These are phyloP conservation scores for Eurystomus glaucurus DNA, from an alignment of 2,797 vertebrate species.

Conservation along the genomic window DNA sequence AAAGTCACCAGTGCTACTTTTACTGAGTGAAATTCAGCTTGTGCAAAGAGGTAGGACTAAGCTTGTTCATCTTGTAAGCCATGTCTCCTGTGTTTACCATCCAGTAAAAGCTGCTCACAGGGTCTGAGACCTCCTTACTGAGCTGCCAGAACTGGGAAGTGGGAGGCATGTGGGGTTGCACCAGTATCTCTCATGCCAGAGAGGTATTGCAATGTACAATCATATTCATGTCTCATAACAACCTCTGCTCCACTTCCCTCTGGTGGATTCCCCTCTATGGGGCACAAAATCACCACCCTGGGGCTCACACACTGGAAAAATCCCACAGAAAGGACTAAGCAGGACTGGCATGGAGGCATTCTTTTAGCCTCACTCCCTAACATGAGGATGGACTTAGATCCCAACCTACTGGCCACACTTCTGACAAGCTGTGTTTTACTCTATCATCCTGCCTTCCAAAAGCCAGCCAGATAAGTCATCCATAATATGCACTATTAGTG, in stretches of 20 bases:
- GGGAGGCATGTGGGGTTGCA: not conserved
- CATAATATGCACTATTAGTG: not conserved
- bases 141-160: not conserved
- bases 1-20: not conserved
- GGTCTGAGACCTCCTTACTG: not conserved
- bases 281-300: not conserved
- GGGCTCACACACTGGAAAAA: not conserved
- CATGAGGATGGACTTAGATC: not conserved
- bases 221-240: not conserved
- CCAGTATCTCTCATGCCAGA: not conserved
- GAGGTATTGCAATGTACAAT: not conserved
- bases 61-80: not conserved
- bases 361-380: not conserved
- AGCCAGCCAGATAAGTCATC: slow-evolving; percentile 1
- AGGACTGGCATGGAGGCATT: not conserved
- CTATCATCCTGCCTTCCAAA: not conserved
- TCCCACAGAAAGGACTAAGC: not conserved
- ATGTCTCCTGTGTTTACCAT: not conserved
- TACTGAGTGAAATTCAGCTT: not conserved
- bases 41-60: not conserved
- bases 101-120: not conserved
- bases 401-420: not conserved
- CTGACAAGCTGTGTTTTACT: not conserved
- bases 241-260: not conserved
- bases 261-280: accelerated